Percentiles rank a stretch among this genome's conserved stretches.
Conservation (phyloP, 2,797 vertebrate genomes). For the Nannoperca obscura region DNA sequence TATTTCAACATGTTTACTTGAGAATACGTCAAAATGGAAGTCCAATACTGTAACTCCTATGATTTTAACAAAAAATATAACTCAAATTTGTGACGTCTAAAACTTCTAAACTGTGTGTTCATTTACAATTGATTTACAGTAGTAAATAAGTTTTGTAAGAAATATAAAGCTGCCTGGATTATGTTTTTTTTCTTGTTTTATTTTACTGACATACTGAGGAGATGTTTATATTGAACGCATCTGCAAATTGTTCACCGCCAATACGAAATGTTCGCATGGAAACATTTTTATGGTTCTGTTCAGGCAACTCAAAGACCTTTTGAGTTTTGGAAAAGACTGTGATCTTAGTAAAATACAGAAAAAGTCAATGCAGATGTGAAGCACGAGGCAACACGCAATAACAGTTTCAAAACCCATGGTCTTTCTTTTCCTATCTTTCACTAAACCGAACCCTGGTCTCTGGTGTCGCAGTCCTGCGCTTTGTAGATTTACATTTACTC, state of each 20-base stretch:
- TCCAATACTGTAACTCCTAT: background rate
- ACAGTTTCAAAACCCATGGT: background rate
- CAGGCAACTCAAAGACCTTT: background rate
- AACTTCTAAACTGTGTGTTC: background rate
- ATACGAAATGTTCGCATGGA: background rate
- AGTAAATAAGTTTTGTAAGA: background rate
- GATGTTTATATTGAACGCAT: background rate
- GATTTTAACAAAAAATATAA: background rate
- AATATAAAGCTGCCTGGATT: background rate
- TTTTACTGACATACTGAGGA: background rate
- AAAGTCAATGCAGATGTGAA: background rate
- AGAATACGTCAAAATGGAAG: background rate
- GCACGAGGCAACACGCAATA: background rate
- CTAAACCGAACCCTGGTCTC: background rate
- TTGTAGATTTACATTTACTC: background rate
- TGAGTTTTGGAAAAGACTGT: slow-evolving; percentile 10
- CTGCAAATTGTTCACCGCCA: slow-evolving; percentile 4
- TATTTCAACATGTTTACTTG: background rate
- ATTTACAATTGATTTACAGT: background rate
- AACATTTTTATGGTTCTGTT: background rate
- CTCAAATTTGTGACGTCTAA: background rate
- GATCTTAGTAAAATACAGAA: background rate
- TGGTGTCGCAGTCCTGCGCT: background rate
- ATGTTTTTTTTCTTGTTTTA: background rate
- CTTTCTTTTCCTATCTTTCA: background rate